A percentile compares a stretch with the other conserved stretches of the same genome.
Conservation (phyloP, 2,797 vertebrate genomes). For the Prunella strophiata region DNA sequence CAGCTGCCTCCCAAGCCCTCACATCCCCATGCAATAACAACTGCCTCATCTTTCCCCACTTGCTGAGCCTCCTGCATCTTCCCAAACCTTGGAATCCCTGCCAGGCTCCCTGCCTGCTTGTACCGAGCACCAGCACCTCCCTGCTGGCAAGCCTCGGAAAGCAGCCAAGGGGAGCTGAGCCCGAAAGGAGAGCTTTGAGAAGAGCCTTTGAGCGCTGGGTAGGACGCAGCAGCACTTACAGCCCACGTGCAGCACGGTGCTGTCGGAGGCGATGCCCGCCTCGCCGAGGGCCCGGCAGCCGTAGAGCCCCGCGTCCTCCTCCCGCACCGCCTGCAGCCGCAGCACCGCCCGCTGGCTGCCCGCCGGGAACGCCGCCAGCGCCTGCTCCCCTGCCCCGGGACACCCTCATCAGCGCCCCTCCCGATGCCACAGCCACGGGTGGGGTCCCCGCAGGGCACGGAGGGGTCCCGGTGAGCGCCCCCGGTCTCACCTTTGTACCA, state of each 20-base stretch:
- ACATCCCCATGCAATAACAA: rapidly evolving
- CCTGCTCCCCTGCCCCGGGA: slow-evolving; percentile 78
- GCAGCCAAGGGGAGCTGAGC: neutral
- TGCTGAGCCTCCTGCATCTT: neutral
- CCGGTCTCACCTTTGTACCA: slow-evolving; percentile 88
- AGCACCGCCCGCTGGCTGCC: slow-evolving; percentile 73
- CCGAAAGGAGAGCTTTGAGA: rapidly evolving
- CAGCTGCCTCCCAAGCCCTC: rapidly evolving
- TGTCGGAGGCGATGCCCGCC: slow-evolving; percentile 74
- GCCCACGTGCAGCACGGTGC: slow-evolving; percentile 84
- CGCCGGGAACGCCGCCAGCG: slow-evolving; percentile 69
- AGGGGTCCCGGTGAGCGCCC: rapidly evolving
- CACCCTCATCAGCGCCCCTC: rapidly evolving
- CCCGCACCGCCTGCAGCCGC: slow-evolving; percentile 78
- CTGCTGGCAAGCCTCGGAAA: rapidly evolving
- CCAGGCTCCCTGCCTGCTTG: neutral
- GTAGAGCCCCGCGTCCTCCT: slow-evolving; percentile 85
- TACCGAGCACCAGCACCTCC: neutral
- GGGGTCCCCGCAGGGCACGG: rapidly evolving
- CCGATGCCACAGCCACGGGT: rapidly evolving
- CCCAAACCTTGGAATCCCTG: neutral
- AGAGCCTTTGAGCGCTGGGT: rapidly evolving
- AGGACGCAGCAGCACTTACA: slow-evolving; percentile 73
- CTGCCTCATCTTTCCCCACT: neutral
- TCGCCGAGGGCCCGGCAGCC: slow-evolving; percentile 83